Conservation (phyloP, 2,113 vertebrate genomes). For the Bos indicus region DNA sequence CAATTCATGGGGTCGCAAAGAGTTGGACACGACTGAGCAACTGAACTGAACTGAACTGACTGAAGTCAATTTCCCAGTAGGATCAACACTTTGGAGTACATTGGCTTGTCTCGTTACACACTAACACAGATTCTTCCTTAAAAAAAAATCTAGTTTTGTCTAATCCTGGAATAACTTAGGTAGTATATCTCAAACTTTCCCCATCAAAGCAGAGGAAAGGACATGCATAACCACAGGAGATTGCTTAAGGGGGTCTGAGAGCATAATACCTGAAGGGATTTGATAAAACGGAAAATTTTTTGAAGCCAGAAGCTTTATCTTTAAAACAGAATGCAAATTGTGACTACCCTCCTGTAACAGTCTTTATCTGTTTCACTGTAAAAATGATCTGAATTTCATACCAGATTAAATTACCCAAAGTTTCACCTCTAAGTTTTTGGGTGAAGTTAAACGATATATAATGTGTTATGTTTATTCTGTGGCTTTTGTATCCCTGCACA, state of each 20-base stretch:
- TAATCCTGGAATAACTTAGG: background rate
- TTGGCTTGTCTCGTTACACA: background rate
- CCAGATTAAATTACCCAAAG: background rate
- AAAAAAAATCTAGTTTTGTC: background rate
- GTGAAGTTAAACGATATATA: background rate
- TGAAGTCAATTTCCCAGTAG: background rate
- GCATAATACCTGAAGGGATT: background rate
- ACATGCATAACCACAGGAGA: background rate
- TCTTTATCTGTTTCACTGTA: background rate
- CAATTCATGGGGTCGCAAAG: too few relatives aligned
- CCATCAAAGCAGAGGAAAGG: background rate
- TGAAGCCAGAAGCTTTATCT: background rate
- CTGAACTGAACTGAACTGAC: too few relatives aligned
- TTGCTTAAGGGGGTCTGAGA: background rate
- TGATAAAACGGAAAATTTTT: background rate
- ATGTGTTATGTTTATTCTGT: background rate
- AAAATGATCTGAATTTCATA: background rate
- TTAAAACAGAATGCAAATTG: background rate
- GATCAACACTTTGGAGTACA: background rate
- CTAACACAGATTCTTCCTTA: background rate
- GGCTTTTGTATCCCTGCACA: background rate
- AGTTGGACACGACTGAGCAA: rapidly evolving
- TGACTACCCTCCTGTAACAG: background rate
- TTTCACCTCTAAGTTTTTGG: background rate
- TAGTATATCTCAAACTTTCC: background rate